Evolutionary conservation across 92 coral and sea anemone genomes (phyloP).

Genomic region (Montipora capitata): DNA sequence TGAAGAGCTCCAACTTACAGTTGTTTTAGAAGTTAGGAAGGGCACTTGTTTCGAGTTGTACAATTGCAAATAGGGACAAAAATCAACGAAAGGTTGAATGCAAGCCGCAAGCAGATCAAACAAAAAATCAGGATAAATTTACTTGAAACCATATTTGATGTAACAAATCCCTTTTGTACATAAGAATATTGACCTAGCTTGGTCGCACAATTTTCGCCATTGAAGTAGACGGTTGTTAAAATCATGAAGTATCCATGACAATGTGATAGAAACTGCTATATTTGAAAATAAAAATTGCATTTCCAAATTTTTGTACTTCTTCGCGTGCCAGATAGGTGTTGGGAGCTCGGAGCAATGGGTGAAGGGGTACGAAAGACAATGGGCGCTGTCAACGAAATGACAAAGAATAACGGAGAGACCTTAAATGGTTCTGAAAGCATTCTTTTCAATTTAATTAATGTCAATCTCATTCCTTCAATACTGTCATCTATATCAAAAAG

Average conservation of each 20-base stretch:
- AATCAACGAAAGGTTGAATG: slow-evolving; percentile 31
- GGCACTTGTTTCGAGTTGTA: too few relatives aligned
- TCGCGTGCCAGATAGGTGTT: not conserved
- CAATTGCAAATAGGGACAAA: too few relatives aligned
- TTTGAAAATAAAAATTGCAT: slow-evolving; percentile 20
- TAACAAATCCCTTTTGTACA: slow-evolving; percentile 28
- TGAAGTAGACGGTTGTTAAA: not conserved
- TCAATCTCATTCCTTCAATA: too few relatives aligned
- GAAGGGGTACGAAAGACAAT: not conserved
- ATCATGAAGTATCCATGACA: not conserved
- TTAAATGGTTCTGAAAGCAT: too few relatives aligned
- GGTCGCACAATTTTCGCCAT: not conserved
- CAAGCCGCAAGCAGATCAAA: slow-evolving; percentile 1
- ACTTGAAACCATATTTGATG: too few relatives aligned
- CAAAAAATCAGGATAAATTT: not conserved
- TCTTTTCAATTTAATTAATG: too few relatives aligned
- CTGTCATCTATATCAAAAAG: not conserved
- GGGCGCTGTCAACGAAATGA: too few relatives aligned
- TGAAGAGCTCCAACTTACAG: not conserved
- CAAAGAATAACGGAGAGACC: too few relatives aligned
- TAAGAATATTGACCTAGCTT: not conserved
- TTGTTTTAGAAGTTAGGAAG: too few relatives aligned
- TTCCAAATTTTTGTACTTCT: not conserved
- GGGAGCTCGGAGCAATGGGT: not conserved
- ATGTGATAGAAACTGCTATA: slow-evolving; percentile 21